Percentiles rank a stretch among this genome's conserved stretches.
These are phyloP conservation scores for Campylorhamphus procurvoides DNA, from an alignment of 2,113 vertebrate genomes.

Conservation along the genomic window DNA sequence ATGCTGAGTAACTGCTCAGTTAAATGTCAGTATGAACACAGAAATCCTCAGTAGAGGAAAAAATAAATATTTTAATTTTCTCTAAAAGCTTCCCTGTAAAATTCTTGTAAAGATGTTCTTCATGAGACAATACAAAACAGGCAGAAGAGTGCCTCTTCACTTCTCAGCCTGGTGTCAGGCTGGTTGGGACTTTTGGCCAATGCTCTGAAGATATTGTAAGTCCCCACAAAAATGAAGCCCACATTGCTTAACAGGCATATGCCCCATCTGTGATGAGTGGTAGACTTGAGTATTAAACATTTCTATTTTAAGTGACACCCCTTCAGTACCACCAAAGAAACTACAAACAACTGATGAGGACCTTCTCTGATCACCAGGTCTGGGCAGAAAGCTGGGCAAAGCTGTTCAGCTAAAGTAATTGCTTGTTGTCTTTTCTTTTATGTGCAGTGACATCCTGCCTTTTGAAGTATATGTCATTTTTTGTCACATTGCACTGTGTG, in stretches of 20 bases:
- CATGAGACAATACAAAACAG: background rate
- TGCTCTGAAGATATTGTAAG: background rate
- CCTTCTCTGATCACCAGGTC: background rate
- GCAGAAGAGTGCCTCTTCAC: background rate
- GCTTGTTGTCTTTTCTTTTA: background rate
- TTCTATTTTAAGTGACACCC: background rate
- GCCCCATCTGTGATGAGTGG: background rate
- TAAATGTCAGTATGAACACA: slow-evolving; percentile 18
- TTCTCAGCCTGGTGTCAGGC: background rate
- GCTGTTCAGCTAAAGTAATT: background rate
- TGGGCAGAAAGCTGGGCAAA: background rate
- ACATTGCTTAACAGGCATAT: background rate
- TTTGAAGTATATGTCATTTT: background rate
- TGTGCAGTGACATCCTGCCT: background rate
- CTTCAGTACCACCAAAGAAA: background rate
- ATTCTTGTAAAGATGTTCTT: slow-evolving; percentile 41
- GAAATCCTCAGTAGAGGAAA: slow-evolving; percentile 11
- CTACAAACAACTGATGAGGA: background rate
- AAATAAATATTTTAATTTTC: slow-evolving; percentile 59
- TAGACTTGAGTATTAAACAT: background rate
- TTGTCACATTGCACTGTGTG: background rate
- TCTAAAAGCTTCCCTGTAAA: slow-evolving; percentile 52
- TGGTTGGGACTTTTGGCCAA: background rate
- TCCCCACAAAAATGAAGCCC: background rate
- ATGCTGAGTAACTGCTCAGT: background rate